phyloP scores from a whole-genome alignment of 2,113 vertebrate species.

The Charadrius vociferus region DNA sequence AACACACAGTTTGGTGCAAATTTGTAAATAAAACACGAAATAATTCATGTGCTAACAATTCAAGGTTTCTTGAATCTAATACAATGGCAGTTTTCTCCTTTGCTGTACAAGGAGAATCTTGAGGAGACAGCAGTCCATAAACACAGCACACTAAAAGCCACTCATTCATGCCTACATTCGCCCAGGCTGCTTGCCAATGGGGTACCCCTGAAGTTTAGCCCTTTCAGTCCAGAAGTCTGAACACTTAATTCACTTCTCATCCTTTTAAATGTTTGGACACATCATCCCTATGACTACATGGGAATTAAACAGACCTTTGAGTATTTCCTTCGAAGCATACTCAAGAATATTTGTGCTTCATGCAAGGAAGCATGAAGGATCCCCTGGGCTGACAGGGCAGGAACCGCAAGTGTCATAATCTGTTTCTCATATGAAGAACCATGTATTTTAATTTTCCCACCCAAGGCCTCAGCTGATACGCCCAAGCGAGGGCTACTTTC shows the following conservation, averaged over 20 bases:
- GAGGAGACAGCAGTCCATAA: background rate
- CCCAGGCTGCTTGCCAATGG: accelerated
- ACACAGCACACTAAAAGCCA: accelerated
- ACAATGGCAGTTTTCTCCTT: background rate
- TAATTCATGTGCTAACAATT: background rate
- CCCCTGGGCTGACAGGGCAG: background rate
- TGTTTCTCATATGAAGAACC: background rate
- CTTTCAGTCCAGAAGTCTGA: background rate
- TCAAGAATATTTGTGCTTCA: background rate
- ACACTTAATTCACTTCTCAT: background rate
- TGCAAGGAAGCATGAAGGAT: background rate
- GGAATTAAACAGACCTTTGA: background rate
- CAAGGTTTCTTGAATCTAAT: background rate
- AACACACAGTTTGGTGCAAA: background rate
- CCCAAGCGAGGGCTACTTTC: background rate
- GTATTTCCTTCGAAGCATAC: background rate
- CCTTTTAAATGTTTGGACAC: background rate
- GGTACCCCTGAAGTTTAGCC: background rate
- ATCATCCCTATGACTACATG: background rate
- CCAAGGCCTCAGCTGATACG: background rate
- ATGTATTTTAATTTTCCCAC: background rate
- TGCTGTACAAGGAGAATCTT: background rate
- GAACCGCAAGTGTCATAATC: background rate
- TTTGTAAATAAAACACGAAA: background rate
- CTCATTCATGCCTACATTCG: background rate